Evolutionary conservation across 2,113 vertebrate species (phyloP).

Genomic region (Hemiprocne comata): DNA sequence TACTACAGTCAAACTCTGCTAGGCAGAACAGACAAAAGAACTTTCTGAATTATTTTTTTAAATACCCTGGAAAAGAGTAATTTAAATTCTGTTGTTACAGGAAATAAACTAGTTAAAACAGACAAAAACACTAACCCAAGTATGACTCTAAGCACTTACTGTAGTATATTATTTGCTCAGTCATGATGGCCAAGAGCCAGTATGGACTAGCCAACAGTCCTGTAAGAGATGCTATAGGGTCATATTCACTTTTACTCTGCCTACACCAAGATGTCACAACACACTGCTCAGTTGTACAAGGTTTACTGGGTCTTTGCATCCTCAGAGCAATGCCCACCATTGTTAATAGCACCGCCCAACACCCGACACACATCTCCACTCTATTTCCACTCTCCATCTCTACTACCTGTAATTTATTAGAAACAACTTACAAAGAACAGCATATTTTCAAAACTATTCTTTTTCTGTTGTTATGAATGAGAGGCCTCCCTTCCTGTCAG

Average conservation of each 20-base stretch:
- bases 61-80: neutral
- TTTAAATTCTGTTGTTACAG: neutral
- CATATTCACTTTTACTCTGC: neutral
- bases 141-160: neutral
- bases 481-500: neutral
- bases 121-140: neutral
- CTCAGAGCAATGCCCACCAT: neutral
- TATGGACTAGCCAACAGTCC: neutral
- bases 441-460: neutral
- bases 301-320: neutral
- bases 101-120: neutral
- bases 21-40: neutral
- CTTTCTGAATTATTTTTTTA: neutral
- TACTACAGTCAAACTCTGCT: neutral
- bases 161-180: neutral
- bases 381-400: neutral
- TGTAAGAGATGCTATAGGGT: neutral
- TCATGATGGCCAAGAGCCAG: neutral
- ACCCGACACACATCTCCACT: neutral
- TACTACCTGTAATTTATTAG: neutral
- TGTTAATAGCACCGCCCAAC: neutral
- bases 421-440: neutral
- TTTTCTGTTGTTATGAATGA: neutral
- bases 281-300: neutral
- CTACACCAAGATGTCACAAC: neutral